Conservation (phyloP, 2,113 vertebrate species). For the Delphinus delphis region DNA sequence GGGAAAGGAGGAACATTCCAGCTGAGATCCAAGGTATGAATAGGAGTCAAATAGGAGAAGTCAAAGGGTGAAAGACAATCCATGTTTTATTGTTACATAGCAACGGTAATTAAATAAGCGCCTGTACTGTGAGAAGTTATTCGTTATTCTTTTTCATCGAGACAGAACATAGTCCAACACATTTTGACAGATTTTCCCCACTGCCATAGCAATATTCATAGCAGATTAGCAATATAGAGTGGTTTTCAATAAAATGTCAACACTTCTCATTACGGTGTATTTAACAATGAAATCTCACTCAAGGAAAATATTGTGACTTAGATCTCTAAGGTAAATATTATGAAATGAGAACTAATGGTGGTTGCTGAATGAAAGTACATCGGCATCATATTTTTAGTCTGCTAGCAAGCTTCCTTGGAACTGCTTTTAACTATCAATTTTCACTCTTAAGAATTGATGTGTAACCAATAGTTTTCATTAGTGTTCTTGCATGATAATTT, state of each 20-base stretch:
- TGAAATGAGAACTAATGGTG: conserved; percentile 56
- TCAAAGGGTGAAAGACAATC: background rate
- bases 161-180: conserved; percentile 72
- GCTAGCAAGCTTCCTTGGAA: conserved; percentile 69
- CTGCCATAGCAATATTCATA: conserved; percentile 70
- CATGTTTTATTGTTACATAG: conserved; percentile 53
- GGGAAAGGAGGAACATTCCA: background rate
- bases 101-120: conserved; percentile 70
- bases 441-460: conserved; percentile 53
- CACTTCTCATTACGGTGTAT: conserved; percentile 60
- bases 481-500: conserved; percentile 62
- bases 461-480: conserved; percentile 76
- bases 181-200: conserved; percentile 73
- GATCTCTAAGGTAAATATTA: conserved; percentile 70
- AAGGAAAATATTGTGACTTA: conserved; percentile 70
- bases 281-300: conserved; percentile 67
- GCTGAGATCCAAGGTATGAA: background rate
- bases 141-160: conserved; percentile 70
- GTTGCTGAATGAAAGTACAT: background rate
- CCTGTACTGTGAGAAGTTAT: conserved; percentile 65
- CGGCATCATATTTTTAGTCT: conserved; percentile 42
- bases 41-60: background rate
- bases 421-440: conserved; percentile 68
- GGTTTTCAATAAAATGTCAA: conserved; percentile 77
- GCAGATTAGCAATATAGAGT: conserved; percentile 74